Evolutionary conservation across 2,797 vertebrate genomes (phyloP).

Genomic region (Gallirallus australis): DNA sequence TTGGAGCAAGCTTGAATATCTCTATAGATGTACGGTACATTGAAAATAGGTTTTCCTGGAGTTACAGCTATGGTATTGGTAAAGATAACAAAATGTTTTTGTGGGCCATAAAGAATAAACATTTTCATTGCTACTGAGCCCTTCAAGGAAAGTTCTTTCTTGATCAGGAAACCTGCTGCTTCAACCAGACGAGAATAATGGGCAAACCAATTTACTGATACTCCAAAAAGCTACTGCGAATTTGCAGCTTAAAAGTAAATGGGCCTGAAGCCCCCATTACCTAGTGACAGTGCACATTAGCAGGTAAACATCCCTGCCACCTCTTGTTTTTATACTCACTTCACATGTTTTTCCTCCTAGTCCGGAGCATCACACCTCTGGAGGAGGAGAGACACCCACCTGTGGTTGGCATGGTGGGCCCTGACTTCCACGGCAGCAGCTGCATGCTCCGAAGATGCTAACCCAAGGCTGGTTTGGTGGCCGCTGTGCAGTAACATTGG

Average conservation of each 20-base stretch:
- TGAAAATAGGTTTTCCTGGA: background rate
- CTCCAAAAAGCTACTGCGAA: background rate
- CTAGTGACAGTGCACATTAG: background rate
- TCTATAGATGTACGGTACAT: background rate
- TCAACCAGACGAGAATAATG: background rate
- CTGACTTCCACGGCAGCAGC: fast-evolving
- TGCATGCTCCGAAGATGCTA: fast-evolving
- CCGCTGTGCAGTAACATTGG: background rate
- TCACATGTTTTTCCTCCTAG: background rate
- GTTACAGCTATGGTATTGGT: background rate
- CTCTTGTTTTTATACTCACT: background rate
- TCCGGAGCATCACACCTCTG: background rate
- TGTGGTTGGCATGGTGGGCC: fast-evolving
- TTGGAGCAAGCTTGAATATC: background rate
- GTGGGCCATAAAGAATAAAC: background rate
- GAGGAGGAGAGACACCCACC: background rate
- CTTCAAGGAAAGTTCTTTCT: background rate
- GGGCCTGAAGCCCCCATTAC: background rate
- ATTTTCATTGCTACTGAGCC: background rate
- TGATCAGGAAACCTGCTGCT: background rate
- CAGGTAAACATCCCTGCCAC: background rate
- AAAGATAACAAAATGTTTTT: background rate
- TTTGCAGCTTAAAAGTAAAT: background rate
- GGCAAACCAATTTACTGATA: background rate
- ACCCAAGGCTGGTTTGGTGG: background rate